A percentile compares a stretch with the other conserved stretches of the same genome.
These are phyloP conservation scores for Electrophaes corylata DNA, from an alignment of 2,888 invertebrate genomes.

Conservation along the genomic window DNA sequence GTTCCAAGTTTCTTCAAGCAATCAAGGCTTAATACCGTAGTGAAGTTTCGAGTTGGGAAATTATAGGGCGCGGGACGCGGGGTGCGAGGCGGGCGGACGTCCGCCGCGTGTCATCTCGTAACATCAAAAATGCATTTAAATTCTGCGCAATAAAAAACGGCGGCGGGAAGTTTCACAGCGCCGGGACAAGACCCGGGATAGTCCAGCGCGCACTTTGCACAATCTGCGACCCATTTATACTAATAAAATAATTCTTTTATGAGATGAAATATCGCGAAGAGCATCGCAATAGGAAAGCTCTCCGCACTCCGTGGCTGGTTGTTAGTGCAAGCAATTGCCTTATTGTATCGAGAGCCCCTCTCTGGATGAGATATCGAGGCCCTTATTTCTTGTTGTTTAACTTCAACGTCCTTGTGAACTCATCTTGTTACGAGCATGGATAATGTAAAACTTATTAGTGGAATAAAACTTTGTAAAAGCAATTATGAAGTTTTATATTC, in stretches of 20 bases:
- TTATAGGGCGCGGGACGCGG: conserved; percentile 79
- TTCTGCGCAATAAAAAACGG: conserved; percentile 84
- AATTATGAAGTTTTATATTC: conserved; percentile 29
- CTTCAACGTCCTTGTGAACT: conserved; percentile 39
- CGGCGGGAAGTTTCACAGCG: conserved; percentile 79
- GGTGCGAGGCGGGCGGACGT: conserved; percentile 67
- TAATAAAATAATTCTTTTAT: conserved; percentile 54
- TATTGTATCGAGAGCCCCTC: conserved; percentile 56
- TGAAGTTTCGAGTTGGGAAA: conserved; percentile 84
- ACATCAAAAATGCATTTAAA: conserved; percentile 86
- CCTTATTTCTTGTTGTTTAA: conserved; percentile 52
- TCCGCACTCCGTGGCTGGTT: conserved; percentile 45
- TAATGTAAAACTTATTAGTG: conserved; percentile 38
- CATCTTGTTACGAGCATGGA: conserved; percentile 34
- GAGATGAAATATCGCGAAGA: conserved; percentile 37
- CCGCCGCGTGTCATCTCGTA: conserved; percentile 84
- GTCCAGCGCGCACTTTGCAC: conserved; percentile 43
- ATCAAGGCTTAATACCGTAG: conserved; percentile 84
- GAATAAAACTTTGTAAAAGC: conserved; percentile 30
- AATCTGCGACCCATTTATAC: conserved; percentile 55
- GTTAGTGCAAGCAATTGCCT: conserved; percentile 63
- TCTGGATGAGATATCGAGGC: conserved; percentile 45
- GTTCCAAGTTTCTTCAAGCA: conserved; percentile 84
- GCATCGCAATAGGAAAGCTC: conserved; percentile 38
- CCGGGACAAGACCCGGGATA: conserved; percentile 53